Evolutionary conservation across 2,113 vertebrate species (phyloP).

Genomic region (rat (Rattus norvegicus)): DNA sequence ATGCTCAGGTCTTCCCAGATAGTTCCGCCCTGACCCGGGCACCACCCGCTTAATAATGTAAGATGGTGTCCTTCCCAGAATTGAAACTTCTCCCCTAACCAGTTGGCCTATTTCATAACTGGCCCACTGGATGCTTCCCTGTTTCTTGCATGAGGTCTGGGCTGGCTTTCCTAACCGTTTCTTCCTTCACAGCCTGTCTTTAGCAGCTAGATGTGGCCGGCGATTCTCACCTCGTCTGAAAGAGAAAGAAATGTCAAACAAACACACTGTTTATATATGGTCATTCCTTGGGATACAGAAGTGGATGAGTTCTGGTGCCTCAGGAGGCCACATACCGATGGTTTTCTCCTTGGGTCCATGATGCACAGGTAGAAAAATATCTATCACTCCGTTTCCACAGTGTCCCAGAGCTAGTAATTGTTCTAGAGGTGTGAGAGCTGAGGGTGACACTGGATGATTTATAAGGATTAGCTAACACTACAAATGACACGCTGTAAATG

Average conservation of each 20-base stretch:
- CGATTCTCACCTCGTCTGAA: not conserved
- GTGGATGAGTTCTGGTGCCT: not conserved
- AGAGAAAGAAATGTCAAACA: slow-evolving; percentile 11
- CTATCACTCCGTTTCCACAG: not conserved
- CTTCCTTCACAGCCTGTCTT: slow-evolving; percentile 5
- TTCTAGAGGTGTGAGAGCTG: slow-evolving; percentile 7
- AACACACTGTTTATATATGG: not conserved
- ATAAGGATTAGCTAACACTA: slow-evolving; percentile 4
- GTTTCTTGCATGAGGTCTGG: not conserved
- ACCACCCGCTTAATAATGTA: not conserved
- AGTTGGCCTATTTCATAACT: not conserved
- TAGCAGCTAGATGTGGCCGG: not conserved
- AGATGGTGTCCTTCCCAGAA: not conserved
- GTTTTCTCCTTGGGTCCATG: slow-evolving; percentile 22
- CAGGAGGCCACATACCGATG: not conserved
- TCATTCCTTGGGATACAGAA: slow-evolving; percentile 45
- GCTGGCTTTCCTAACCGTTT: not conserved
- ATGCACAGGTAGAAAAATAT: not conserved
- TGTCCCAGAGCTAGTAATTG: slow-evolving; percentile 1
- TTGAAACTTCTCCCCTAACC: not conserved
- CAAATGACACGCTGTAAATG: not conserved
- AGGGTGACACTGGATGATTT: slow-evolving; percentile 16
- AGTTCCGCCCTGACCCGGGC: not conserved
- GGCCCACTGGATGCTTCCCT: not conserved
- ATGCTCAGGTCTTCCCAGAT: not conserved